A percentile compares a stretch with the other conserved stretches of the same genome.
Evolutionary conservation across 1,140 invertebrate species (phyloP).

Genomic region (Gonioctena quinquepunctata): DNA sequence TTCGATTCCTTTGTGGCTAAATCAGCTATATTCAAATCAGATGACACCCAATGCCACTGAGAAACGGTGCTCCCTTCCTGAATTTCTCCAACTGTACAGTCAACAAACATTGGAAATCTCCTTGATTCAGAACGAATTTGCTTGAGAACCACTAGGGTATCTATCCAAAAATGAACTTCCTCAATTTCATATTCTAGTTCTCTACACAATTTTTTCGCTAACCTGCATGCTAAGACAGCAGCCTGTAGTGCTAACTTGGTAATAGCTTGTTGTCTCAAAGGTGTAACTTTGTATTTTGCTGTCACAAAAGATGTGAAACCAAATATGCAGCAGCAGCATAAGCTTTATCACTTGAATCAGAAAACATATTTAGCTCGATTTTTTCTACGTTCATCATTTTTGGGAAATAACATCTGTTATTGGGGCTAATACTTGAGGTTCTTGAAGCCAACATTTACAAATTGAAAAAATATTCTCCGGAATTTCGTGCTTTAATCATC

Average conservation of each 20-base stretch:
- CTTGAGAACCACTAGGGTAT: neutral
- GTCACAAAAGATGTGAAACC: neutral
- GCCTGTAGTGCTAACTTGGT: neutral
- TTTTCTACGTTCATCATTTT: too few species aligned
- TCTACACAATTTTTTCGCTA: neutral
- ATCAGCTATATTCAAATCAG: neutral
- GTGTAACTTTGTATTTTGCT: neutral
- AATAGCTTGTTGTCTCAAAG: neutral
- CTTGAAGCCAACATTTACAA: neutral
- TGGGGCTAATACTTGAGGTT: neutral
- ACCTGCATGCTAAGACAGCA: neutral
- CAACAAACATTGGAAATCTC: neutral
- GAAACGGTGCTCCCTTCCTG: neutral
- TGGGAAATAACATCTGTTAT: too few species aligned
- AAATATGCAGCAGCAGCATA: too few species aligned
- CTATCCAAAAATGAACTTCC: neutral
- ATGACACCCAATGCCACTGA: neutral
- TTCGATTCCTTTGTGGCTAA: neutral
- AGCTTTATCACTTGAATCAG: too few species aligned
- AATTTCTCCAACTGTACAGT: neutral
- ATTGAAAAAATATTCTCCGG: neutral
- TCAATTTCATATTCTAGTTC: neutral
- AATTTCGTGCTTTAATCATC: too few species aligned
- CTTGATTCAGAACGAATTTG: neutral
- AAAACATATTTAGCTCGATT: too few species aligned